Evolutionary conservation across 2,888 invertebrate genomes (phyloP).

Genomic region (Acronicta psi): DNA sequence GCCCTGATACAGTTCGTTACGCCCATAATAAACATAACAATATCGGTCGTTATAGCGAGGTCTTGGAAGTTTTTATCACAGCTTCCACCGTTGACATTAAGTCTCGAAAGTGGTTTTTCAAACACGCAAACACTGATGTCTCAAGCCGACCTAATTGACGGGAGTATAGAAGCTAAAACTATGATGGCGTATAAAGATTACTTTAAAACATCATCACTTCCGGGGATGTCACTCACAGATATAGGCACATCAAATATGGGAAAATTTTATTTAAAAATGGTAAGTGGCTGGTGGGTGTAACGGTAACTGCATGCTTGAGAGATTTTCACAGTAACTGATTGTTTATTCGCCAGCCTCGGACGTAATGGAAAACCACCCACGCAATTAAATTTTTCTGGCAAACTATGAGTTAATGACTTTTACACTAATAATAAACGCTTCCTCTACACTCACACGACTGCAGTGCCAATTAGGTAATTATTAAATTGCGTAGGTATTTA

Average conservation of each 20-base stretch:
- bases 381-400: too few relatives aligned
- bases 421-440: too few relatives aligned
- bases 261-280: conserved; percentile 82
- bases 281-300: conserved; percentile 58
- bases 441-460: too few relatives aligned
- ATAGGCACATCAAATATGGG: conserved; percentile 74
- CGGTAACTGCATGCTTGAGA: too few relatives aligned
- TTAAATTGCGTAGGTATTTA: too few relatives aligned
- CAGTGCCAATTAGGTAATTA: too few relatives aligned
- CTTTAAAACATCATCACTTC: conserved; percentile 69
- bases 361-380: too few relatives aligned
- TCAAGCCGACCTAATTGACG: conserved; percentile 64
- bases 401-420: too few relatives aligned
- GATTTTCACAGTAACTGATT: too few relatives aligned
- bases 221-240: conserved; percentile 73
- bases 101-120: conserved; percentile 81
- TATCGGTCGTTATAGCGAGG: conserved; percentile 81
- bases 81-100: conserved; percentile 90
- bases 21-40: conserved; percentile 80
- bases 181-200: conserved; percentile 76
- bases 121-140: conserved; percentile 77
- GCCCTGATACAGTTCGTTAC: conserved; percentile 82
- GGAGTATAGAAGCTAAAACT: conserved; percentile 68
- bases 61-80: conserved; percentile 86
- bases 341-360: too few relatives aligned